These are phyloP conservation scores for Crotophaga sulcirostris DNA, from an alignment of 2,113 vertebrate species.

Conservation along the genomic window DNA sequence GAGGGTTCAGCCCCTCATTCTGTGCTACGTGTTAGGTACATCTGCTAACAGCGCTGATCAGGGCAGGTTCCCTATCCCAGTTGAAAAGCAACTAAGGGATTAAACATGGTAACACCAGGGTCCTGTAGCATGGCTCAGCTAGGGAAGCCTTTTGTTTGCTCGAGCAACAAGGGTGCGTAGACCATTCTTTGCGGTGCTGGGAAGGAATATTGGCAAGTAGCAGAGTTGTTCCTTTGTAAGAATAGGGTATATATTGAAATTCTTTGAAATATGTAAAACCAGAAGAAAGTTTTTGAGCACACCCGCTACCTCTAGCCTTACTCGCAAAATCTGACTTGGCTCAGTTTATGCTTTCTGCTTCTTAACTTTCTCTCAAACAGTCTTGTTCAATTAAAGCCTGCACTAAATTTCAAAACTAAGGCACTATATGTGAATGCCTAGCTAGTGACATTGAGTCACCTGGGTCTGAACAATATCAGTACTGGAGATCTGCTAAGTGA, in stretches of 20 bases:
- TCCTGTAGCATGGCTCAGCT: background rate
- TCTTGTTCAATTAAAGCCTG: background rate
- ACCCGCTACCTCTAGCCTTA: background rate
- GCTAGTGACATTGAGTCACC: background rate
- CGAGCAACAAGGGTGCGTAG: fast-evolving
- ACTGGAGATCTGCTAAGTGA: background rate
- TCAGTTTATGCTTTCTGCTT: background rate
- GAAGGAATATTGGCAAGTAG: background rate
- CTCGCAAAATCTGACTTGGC: background rate
- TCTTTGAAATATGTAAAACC: background rate
- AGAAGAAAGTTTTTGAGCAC: background rate
- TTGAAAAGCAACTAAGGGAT: background rate
- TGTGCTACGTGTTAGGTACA: background rate
- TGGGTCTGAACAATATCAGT: background rate
- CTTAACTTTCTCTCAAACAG: background rate
- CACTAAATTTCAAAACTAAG: background rate
- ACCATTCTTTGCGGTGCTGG: fast-evolving
- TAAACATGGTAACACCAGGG: background rate
- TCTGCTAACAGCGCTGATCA: background rate
- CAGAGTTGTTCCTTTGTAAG: background rate
- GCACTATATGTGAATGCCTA: background rate
- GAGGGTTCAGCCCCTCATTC: fast-evolving
- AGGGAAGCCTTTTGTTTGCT: background rate
- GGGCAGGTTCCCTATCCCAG: background rate
- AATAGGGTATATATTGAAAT: background rate